Conservation (phyloP, 2,797 vertebrate genomes). For the Brachyalestes nurse region DNA sequence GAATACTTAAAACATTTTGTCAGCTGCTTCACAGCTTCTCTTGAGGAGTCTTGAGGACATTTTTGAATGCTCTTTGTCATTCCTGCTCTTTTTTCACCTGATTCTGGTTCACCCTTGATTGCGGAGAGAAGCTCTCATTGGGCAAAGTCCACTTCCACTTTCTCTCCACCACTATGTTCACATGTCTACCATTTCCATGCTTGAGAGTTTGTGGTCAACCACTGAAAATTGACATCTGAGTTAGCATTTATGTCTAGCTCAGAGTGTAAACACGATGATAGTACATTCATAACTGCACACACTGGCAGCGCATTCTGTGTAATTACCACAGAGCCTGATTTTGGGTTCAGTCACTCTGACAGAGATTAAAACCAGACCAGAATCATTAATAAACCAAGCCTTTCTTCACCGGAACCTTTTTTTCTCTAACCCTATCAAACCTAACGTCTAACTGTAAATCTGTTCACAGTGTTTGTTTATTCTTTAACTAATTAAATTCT, state of each 20-base stretch:
- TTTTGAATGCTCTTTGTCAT: too few species aligned
- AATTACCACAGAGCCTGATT: not conserved
- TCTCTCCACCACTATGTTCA: too few species aligned
- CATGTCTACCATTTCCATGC: not conserved
- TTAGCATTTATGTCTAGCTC: not conserved
- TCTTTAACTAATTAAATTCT: too few species aligned
- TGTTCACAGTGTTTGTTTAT: too few species aligned
- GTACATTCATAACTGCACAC: not conserved
- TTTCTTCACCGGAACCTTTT: not conserved
- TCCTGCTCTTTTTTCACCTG: too few species aligned
- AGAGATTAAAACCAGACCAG: not conserved
- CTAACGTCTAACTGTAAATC: not conserved
- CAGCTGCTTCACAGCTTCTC: too few species aligned
- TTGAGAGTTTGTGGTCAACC: not conserved
- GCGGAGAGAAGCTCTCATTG: too few species aligned
- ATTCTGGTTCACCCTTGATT: too few species aligned
- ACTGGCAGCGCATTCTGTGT: not conserved
- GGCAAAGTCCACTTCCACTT: too few species aligned
- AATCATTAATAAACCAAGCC: not conserved
- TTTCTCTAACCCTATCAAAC: not conserved
- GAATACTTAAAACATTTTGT: too few species aligned
- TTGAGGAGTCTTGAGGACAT: too few species aligned
- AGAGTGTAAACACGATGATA: constrained; percentile 9
- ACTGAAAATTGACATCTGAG: not conserved
- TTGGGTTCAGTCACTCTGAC: not conserved